phyloP scores from a whole-genome alignment of 2,888 invertebrate species.

The Phanerotoma sp. region DNA sequence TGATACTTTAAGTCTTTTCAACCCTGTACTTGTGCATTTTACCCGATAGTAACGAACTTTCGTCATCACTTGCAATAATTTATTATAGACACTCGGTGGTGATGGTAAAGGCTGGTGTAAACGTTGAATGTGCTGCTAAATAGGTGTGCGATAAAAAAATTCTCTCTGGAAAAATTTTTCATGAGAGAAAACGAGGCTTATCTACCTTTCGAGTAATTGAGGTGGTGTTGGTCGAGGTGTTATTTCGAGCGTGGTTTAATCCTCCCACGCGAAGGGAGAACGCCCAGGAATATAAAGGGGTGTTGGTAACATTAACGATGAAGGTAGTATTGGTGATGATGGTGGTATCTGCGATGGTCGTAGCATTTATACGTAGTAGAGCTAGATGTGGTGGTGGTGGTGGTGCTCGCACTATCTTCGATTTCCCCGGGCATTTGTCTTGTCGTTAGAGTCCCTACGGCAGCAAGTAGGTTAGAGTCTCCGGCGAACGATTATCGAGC shows the following conservation, averaged over 20 bases:
- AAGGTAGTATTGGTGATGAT: background rate
- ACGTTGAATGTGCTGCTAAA: background rate
- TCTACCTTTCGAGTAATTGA: slow-evolving; percentile 15
- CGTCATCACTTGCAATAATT: slow-evolving; percentile 13
- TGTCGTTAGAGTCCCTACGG: background rate
- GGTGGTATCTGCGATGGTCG: background rate
- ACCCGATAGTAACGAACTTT: slow-evolving; percentile 15
- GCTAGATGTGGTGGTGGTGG: too few relatives aligned
- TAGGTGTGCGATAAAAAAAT: slow-evolving; percentile 1
- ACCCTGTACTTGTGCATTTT: background rate
- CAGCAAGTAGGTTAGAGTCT: background rate
- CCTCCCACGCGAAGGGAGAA: slow-evolving; percentile 6
- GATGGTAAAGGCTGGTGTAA: background rate
- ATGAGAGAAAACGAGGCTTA: slow-evolving; percentile 14
- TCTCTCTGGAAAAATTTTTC: slow-evolving; percentile 14
- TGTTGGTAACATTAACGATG: background rate
- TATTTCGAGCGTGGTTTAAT: slow-evolving; percentile 10
- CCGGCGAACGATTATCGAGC: slow-evolving; percentile 16
- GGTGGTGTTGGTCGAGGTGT: slow-evolving; percentile 10
- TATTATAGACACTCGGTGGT: slow-evolving; percentile 12
- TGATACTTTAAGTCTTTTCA: slow-evolving; percentile 21
- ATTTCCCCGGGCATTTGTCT: slow-evolving; percentile 25
- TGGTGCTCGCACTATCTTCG: slow-evolving; percentile 16
- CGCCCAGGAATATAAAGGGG: background rate
- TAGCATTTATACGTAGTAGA: background rate